Evolutionary conservation across 2,113 vertebrate species (phyloP), one percentile per base, ranked within the genome.

Genomic region (Gavia stellata): DNA sequence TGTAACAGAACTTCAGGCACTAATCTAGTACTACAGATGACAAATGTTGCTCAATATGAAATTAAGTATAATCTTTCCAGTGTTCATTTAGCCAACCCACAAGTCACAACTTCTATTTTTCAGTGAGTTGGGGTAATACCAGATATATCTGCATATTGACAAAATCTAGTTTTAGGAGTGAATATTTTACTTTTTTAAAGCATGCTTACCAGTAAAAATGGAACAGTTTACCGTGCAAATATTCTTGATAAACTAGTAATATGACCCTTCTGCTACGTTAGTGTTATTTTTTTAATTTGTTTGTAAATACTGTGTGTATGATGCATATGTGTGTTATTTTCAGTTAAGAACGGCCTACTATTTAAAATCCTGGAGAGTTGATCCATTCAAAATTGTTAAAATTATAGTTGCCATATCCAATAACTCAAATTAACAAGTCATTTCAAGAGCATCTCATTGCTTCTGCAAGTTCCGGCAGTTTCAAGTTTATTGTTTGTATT

Each of bases 1-100:
- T 81, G 81, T 61, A 95, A 95, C 28, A 96, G 55, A 88, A 94
- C 89, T 95, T 71, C n/a, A 87, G 68, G 68, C 40, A 65, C 34
- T 79, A 72, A 63, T 65, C 19, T 52, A 65, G 17, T 61, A 82
- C 82, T 92, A 79, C 16, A 25, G 29, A 83, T 55, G 44, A 92
- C 62, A 92, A 85, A 40, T 55, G 14, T 55, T 92, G 58, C 66
- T 86, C 59, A 84, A 58, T 75, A 89, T 34, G 38, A 95, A 93
- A 93, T 71, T 38, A 86, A 75, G 9, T 53, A 65, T 58, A 68
- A 77, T 47, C 26, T 65, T 89, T 55, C 77, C 45, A 86, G 55
- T 17, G 14, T 40, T 91, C 61, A 68, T 74, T 86, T 56, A 78
- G 47, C 28, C 29, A 95, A 86, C 29, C 17, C 63, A 68, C 18